phyloP scores from a whole-genome alignment of 2,888 invertebrate genomes.

The Anoncus sp. region DNA sequence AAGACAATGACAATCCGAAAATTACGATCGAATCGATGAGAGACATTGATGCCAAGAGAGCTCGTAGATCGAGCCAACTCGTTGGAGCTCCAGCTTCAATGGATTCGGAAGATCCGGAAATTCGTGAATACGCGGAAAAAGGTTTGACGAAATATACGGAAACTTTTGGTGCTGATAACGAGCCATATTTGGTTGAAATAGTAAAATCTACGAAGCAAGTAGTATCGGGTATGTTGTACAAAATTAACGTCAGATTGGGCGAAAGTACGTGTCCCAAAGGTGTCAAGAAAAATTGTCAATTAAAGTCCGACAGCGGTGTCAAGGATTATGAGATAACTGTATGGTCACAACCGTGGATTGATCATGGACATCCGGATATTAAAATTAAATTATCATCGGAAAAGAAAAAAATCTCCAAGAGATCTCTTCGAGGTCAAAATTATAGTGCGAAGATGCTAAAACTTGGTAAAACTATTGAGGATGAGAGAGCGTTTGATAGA shows the following conservation, averaged over 20 bases:
- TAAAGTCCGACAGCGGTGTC: conserved; percentile 73
- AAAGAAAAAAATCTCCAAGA: conserved; percentile 60
- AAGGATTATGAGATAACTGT: conserved; percentile 84
- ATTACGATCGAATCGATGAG: conserved; percentile 35
- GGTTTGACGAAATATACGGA: conserved; percentile 72
- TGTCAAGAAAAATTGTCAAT: conserved; percentile 71
- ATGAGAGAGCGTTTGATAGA: conserved; percentile 78
- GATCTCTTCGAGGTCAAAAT: conserved; percentile 72
- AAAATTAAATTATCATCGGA: conserved; percentile 63
- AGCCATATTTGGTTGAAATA: conserved; percentile 81
- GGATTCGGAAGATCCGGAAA: conserved; percentile 83
- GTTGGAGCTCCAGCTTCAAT: conserved; percentile 2
- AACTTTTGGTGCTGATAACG: conserved; percentile 66
- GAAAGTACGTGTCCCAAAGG: conserved; percentile 84
- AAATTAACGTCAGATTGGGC: conserved; percentile 86
- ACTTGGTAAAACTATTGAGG: conserved; percentile 62
- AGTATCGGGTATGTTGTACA: conserved; percentile 85
- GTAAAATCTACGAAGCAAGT: conserved; percentile 84
- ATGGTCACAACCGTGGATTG: conserved; percentile 87
- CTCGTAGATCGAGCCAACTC: background rate
- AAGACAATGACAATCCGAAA: conserved; percentile 79
- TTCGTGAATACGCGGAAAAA: conserved; percentile 64
- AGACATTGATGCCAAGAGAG: background rate
- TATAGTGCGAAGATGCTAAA: conserved; percentile 76
- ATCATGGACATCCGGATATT: conserved; percentile 80